phyloP scores from a whole-genome alignment of 2,888 invertebrate genomes.

The Calephelis perditalis region DNA sequence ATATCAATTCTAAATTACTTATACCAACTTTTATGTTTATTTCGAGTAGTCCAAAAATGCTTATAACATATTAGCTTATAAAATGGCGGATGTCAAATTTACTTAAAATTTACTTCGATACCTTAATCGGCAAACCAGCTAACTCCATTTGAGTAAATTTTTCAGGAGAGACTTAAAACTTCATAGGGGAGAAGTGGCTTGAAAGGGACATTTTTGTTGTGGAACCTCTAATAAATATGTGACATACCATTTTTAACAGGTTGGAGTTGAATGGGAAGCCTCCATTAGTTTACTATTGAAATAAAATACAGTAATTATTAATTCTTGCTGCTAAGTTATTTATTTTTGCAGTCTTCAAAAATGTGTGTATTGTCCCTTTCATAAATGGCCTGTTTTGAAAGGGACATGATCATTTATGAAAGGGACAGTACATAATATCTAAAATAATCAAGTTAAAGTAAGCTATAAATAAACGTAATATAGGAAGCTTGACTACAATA shows the following conservation, averaged over 20 bases:
- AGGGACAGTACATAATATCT: too few relatives aligned
- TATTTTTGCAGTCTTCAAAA: slow-evolving; percentile 9
- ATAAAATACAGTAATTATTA: slow-evolving; percentile 14
- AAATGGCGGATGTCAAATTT: too few relatives aligned
- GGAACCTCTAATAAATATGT: slow-evolving; percentile 3
- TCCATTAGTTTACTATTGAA: slow-evolving; percentile 10
- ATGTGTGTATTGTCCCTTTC: slow-evolving; percentile 13
- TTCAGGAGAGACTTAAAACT: slow-evolving; percentile 17
- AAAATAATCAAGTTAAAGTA: too few relatives aligned
- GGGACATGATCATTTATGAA: too few relatives aligned
- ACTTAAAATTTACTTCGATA: background rate
- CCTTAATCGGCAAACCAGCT: slow-evolving; percentile 7
- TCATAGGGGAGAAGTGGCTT: slow-evolving; percentile 9
- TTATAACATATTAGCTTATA: too few relatives aligned
- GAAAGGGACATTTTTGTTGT: slow-evolving; percentile 16
- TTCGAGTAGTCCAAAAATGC: too few relatives aligned
- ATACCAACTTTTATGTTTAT: too few relatives aligned
- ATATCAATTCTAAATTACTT: too few relatives aligned
- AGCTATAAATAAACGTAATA: too few relatives aligned
- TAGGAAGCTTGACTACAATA: too few relatives aligned
- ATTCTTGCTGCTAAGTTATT: slow-evolving; percentile 9
- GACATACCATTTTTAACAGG: slow-evolving; percentile 5
- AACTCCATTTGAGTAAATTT: slow-evolving; percentile 28
- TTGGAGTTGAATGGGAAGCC: slow-evolving; percentile 13
- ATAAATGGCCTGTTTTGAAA: slow-evolving; percentile 3